phyloP scores from a whole-genome alignment of 2,113 vertebrate species.

The Heptranchias perlo region DNA sequence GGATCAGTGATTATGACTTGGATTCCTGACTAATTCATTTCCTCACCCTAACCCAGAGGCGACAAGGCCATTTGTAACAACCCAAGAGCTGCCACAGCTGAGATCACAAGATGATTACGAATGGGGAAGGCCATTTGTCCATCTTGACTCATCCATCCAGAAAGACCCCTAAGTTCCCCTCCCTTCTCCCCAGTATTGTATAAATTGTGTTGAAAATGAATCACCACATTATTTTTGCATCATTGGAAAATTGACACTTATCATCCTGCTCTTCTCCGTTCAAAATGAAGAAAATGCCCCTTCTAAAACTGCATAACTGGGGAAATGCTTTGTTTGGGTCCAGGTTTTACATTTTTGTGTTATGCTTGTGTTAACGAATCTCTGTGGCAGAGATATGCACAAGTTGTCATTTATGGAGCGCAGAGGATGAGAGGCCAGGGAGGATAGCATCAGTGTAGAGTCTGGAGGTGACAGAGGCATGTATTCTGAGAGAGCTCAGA shows the following conservation, averaged over 20 bases:
- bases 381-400: no score
- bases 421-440: no score
- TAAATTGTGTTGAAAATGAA: not conserved
- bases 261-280: not conserved
- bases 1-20: not conserved
- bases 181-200: not conserved
- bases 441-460: no score
- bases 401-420: no score
- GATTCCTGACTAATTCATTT: not conserved
- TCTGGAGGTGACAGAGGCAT: no score
- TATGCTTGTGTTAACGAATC: not conserved
- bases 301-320: not conserved
- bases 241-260: not conserved
- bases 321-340: not conserved
- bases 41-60: not conserved
- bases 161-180: not conserved
- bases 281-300: not conserved
- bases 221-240: not conserved
- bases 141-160: not conserved
- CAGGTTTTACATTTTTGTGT: not conserved
- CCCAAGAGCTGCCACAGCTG: not conserved
- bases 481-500: no score
- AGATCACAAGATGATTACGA: not conserved
- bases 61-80: not conserved
- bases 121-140: not conserved